Conservation (phyloP, 2,113 vertebrate genomes). For the Pseudorhombus dupliciocellatus region DNA sequence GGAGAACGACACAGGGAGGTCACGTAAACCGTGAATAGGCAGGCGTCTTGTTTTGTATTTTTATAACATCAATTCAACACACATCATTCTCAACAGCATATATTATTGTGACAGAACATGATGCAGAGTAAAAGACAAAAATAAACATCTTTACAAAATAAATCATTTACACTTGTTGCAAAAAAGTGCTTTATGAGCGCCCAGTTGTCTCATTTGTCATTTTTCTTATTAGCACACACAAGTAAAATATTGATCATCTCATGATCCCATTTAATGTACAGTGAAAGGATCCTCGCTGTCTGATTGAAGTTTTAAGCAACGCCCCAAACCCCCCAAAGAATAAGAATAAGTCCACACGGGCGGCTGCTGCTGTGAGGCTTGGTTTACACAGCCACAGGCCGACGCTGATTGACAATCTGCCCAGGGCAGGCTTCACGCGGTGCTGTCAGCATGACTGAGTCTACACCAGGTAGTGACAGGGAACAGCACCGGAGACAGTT, state of each 20-base stretch:
- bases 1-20: too few relatives aligned
- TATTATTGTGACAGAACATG: conserved; percentile 66
- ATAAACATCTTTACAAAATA: conserved; percentile 76
- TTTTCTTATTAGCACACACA: conserved; percentile 26
- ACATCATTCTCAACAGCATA: conserved; percentile 56
- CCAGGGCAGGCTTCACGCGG: conserved; percentile 33
- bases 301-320: conserved; percentile 28
- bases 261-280: conserved; percentile 58
- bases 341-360: conserved; percentile 34
- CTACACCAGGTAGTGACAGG: conserved; percentile 70
- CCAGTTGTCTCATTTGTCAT: conserved; percentile 47
- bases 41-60: conserved; percentile 39
- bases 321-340: conserved; percentile 21
- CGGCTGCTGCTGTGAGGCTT: conserved; percentile 27
- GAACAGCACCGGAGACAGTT: conserved; percentile 44
- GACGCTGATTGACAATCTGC: conserved; percentile 23
- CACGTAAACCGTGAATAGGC: conserved; percentile 22
- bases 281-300: conserved; percentile 21
- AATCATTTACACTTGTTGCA: conserved; percentile 74
- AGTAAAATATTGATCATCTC: conserved; percentile 53
- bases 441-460: conserved; percentile 49
- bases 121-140: conserved; percentile 69
- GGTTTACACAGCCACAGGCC: conserved; percentile 35
- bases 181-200: conserved; percentile 80
- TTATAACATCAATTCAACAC: conserved; percentile 43